Conservation (phyloP, 1,140 invertebrate species). For the Aradophagus sp. region DNA sequence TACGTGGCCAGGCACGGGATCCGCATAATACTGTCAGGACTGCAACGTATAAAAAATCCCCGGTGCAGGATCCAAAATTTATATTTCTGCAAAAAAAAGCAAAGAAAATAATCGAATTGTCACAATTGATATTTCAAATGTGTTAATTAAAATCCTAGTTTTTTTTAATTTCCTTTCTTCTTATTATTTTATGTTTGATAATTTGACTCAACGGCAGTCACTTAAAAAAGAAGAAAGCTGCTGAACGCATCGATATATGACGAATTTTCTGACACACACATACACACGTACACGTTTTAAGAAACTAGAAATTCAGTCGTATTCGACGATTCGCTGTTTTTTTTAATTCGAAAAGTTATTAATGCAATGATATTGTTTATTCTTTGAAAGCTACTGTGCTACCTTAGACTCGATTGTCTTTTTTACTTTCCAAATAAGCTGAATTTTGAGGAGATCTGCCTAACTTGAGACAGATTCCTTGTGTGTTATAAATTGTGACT, state of each 20-base stretch:
- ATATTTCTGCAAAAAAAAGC: constrained; percentile 53
- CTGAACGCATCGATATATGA: too few species aligned
- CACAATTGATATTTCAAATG: neutral
- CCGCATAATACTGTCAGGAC: constrained; percentile 58
- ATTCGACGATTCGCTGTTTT: too few species aligned
- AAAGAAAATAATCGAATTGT: constrained; percentile 54
- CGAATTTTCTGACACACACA: constrained; percentile 20
- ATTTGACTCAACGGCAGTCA: constrained; percentile 14
- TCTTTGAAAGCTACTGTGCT: too few species aligned
- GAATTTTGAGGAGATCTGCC: too few species aligned
- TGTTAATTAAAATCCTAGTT: constrained; percentile 31
- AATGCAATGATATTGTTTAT: too few species aligned
- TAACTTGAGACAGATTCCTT: too few species aligned
- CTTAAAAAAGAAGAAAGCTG: too few species aligned
- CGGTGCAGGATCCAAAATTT: constrained; percentile 53
- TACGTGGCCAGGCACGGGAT: constrained; percentile 31
- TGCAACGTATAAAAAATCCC: constrained; percentile 54
- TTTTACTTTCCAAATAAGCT: too few species aligned
- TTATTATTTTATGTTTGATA: neutral
- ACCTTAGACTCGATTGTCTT: too few species aligned
- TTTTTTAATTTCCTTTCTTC: constrained; percentile 7
- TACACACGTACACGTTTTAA: constrained; percentile 25
- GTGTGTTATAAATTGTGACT: too few species aligned
- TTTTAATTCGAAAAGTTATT: too few species aligned
- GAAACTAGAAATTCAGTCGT: neutral